Base-by-base conservation (phyloP, 2,888 invertebrate species). In the Dynastes maya region DNA sequence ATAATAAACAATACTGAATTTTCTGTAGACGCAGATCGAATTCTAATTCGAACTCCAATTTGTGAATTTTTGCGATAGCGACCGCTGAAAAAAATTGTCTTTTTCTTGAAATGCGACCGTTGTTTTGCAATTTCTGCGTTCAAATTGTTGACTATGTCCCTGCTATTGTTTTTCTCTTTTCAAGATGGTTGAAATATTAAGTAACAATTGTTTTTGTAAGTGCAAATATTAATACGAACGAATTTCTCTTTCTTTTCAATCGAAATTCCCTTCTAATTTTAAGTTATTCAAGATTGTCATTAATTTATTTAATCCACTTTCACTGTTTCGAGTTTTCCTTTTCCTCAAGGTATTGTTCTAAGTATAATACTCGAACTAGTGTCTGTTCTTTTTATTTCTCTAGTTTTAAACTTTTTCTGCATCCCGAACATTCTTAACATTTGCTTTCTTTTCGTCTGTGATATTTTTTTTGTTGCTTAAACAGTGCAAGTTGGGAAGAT, bases 401-500 rank as follows among this genome's bases (percentile, higher is more conserved):
- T 64, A 64, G 64, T 32, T 37, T 64, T 32, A 68, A 68, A 68
- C 9, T 68, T 68, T 32, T 45, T 51, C 29, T 70, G 70, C 70
- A 70, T 70, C 51, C 16, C 32, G 53, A 53, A 53, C 2, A 49
- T 11, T 29, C 53, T 32, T 29, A 29, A 53, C 51, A 29, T 70
- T 70, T 70, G 70, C 51, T 51, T 49, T 70, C 70, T 29, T 64
- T 64, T 29, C n/a, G 22, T 55, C 32, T 8, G 45, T 8, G 11
- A 9, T 29, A 29, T 29, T 29, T 70, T 70, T 32, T n/a, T 53
- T 16, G 16, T 11, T 70, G 51, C 51, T 70, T 68, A 68, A 80
- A 80, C 77, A 80, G 80, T 79, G 74, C 77, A 80, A 80, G 77
- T 80, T 80, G 71, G 53, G 71, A 68, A 74, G 79, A 80, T 79